Evolutionary conservation across 2,888 invertebrate species (phyloP), one percentile per base, ranked within the genome.

Genomic region (Drosophila putrida): DNA sequence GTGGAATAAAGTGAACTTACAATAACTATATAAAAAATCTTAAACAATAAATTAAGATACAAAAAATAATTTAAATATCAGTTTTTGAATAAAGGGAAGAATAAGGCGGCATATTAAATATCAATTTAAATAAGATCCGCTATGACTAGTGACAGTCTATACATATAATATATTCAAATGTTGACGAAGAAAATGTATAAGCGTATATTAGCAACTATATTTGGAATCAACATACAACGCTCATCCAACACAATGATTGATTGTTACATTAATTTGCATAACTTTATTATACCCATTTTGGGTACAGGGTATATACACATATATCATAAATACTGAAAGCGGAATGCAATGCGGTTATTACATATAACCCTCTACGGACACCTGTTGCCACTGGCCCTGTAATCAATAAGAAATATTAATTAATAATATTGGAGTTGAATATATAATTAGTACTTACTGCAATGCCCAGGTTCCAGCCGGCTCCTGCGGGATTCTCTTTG

Each of bases 401-500:
- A 93, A 93, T 70, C 0, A n/a, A 41, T 51, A 1, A 73, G 61
- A 36, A 63, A 43, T 58, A 13, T 28, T 13, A 62, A 35, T 28
- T 49, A 44, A 31, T 31, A 6, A 10, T 20, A 15, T 11, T 6
- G 6, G 3, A 20, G 6, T 1, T n/a, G 31, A 1, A 6, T 9
- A 28, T 4, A 25, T 9, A 25, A 31, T 1, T 1, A 10, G 4
- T 6, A 50, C 62, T 49, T 68, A 92, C 92, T 33, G 92, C 89
- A 51, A 96, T 95, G 35, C 96, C 95, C 44, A 94, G 93, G 86
- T 95, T 95, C 98, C 98, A 98, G 31, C 95, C 95, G 33, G 95
- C 94, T 51, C 98, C 98, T 60, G 95, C 94, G 2, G 96, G 95
- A 93, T 95, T 95, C 38, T 94, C 94, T 46, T 93, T 91, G 10